These are phyloP conservation scores for Piezodorus guildinii DNA, from an alignment of 1,140 invertebrate genomes.

Conservation along the genomic window DNA sequence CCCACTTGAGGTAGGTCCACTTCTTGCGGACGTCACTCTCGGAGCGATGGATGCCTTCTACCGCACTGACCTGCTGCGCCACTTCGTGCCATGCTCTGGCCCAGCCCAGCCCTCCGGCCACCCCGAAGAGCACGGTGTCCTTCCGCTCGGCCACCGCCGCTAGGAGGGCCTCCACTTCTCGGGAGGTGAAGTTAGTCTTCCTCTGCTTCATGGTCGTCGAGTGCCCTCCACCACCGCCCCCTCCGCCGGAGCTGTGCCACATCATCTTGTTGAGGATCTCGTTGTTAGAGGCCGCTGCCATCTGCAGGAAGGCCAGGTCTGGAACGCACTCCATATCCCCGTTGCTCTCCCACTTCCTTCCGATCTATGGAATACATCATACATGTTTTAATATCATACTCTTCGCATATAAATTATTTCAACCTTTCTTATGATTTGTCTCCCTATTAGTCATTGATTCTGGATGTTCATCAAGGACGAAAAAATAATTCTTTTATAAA, in stretches of 20 bases:
- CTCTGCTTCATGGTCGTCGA: conserved; percentile 26
- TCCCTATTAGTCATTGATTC: too few relatives aligned
- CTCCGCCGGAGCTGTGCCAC: conserved; percentile 11
- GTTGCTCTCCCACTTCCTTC: neutral
- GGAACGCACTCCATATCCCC: conserved; percentile 24
- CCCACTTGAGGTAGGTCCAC: conserved; percentile 31
- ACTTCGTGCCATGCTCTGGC: conserved; percentile 29
- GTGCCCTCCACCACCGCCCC: neutral
- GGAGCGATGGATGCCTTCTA: conserved; percentile 28
- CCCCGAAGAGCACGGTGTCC: conserved; percentile 28
- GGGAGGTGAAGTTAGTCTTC: conserved; percentile 29
- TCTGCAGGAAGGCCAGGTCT: conserved; percentile 24
- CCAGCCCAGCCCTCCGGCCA: conserved; percentile 29
- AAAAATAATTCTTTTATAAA: too few relatives aligned
- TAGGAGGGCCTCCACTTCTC: conserved; percentile 29
- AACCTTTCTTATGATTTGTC: neutral
- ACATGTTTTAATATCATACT: neutral
- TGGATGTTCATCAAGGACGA: too few relatives aligned
- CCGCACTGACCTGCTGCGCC: conserved; percentile 27
- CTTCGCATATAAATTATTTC: neutral
- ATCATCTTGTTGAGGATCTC: conserved; percentile 24
- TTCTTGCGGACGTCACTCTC: conserved; percentile 30
- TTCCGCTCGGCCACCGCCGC: conserved; percentile 24
- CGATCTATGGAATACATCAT: conserved; percentile 6
- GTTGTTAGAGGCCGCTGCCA: conserved; percentile 22